Base-by-base conservation (phyloP, 2,797 vertebrate species). In the Sternotherus odoratus region DNA sequence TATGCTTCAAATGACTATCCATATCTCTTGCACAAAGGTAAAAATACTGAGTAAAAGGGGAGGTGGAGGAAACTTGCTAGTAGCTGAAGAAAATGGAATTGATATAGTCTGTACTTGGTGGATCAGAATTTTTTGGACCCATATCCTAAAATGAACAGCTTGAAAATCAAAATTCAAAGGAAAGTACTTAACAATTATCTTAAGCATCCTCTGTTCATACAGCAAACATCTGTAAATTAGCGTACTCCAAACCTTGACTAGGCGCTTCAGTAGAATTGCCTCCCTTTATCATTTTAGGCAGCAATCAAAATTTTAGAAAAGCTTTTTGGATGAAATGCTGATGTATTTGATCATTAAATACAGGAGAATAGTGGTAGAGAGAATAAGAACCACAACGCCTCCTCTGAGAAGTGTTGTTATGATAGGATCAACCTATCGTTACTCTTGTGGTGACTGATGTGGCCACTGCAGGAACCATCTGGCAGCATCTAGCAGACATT, bases 81-180 rank as follows among this genome's bases (percentile, higher is more conserved):
- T 13, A 50, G 36, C 8, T 5, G 10, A 75, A 39, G 12, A 7
- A 30, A 48, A 78, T 12, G 10, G 1, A 43, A 54, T 56, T 33
- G 53, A 54, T 4, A 2, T 4, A 2, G 12, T 39, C 46, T 43
- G 16, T 8, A 12, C n/a, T 54, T 26, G 79, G 36, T 54, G 17
- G 74, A 69, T 79, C 33, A 33, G 17, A 36, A 21, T 83, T 36
- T 6, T 3, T 54, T 1, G 89, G 66, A 72, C 28, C 72, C 46
- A 2, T 17, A 53, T 46, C 28, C 77, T 72, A 63, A 54, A 2
- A 57, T 0, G 3, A 36, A 4, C 1, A 24, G 33, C 23, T 66
- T 43, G 6, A 48, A 75, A 75, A 75, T 13, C 72, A 75, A 26
- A 48, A 75, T 48, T 75, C 7, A 46, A 48, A 43, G 15, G 43